Base-by-base conservation (phyloP, 2,797 vertebrate species). In the Melanotaenia nigrans region DNA sequence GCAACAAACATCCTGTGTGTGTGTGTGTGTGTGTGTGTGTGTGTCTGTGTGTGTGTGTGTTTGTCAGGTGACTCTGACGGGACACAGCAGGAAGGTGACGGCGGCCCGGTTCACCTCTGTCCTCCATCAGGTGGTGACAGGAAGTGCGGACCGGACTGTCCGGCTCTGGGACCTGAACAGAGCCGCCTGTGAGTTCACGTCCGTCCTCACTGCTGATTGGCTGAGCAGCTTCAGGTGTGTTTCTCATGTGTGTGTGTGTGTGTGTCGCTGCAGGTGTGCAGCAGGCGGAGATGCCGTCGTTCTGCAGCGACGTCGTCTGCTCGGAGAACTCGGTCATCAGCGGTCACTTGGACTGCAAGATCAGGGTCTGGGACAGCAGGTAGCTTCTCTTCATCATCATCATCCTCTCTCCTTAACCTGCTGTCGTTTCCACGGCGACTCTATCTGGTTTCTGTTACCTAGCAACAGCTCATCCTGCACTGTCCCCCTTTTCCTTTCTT, bases 351-450 rank as follows among this genome's bases (percentile, higher is more conserved):
- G 96, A 97, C 90, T 86, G 88, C 63, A 96, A 95, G 79, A 95
- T 97, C 87, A 90, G 96, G 3, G 94, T 96, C 77, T 97, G 96
- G 96, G 96, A 97, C 82, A 93, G 89, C 92, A 96, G 96, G 96
- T 97, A 83, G 5, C 18, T 16, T 88, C 5, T 45, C 25, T 40
- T 54, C 63, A 28, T 49, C 40, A 2, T 11, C 18, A n/a, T 55
- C 9, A 7, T 22, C 12, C 1, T 33, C n/a, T n/a, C 8, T 2
- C n/a, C 0, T 24, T 10, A 45, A 12, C 40, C 69, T 45, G 12
- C n/a, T 30, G n/a, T 36, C 72, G 76, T 90, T 55, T 61, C 80
- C 70, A 75, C 24, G 70, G 71, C 6, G 40, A 89, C 79, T 62
- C 61, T 2, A 4, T 77, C 49, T 77, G 61, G 70, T n/a, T 32